Evolutionary conservation across 2,888 invertebrate genomes (phyloP), one percentile per base, ranked within the genome.

Genomic region (Idaea dimidiata): DNA sequence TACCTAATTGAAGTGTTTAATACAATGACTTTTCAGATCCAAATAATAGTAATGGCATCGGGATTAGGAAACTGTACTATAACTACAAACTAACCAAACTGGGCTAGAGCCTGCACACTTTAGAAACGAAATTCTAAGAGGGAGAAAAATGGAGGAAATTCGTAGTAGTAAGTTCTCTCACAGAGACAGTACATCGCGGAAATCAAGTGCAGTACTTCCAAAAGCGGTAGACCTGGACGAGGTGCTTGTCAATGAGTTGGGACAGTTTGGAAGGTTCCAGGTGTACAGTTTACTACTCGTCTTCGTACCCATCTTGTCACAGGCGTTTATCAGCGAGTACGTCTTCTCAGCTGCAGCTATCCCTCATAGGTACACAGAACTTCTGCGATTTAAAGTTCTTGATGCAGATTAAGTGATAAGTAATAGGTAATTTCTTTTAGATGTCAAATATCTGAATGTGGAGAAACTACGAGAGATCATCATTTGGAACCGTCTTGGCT

Each of bases 281-380:
- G 75, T 94, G 18, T 77, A 89, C 32, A 94, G 94, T 66, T 93
- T 95, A 65, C 62, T 91, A 54, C 81, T 96, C 63, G 93, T 95
- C 58, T 90, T 94, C 63, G 66, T 96, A 33, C 95, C 95, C 0
- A 91, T 95, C 70, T 87, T 95, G 62, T 93, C 95, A 79, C 94
- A 95, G 1, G 94, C 95, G 0, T 94, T 94, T 66, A 93, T 94
- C 72, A 93, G 95, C 69, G 94, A 95, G 58, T 96, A 94, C 75
- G 94, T 96, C 63, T 96, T 96, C 81, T 95, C 96, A 0, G 95
- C 96, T 0, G 94, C 94, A 62, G 93, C 94, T 66, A 86, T 95
- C 16, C 93, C 94, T 56, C 95, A 96, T 90, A 95, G 96, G 96
- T 96, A 17, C 10, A 24, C 24, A 24, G 24, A 5, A 24, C 24